Conservation (phyloP, 2,113 vertebrate species). For the Notarius quadriscutis region DNA sequence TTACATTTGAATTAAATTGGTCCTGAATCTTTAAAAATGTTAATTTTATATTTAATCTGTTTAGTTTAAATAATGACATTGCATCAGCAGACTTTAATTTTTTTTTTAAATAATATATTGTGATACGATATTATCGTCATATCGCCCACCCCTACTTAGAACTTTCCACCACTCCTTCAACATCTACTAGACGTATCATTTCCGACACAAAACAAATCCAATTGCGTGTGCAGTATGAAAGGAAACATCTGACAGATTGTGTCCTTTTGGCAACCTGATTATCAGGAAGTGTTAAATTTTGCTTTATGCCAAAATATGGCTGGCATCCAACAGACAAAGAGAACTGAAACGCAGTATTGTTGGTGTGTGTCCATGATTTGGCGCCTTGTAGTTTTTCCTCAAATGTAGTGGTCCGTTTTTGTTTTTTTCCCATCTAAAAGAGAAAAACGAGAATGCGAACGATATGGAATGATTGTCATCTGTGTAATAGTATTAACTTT, state of each 20-base stretch:
- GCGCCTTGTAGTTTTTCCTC: constrained; percentile 23
- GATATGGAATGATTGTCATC: constrained; percentile 15
- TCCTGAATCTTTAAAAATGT: neutral
- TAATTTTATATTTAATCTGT: neutral
- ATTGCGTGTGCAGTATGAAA: constrained; percentile 16
- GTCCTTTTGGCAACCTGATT: constrained; percentile 27
- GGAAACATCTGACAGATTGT: neutral
- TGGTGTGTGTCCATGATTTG: constrained; percentile 36
- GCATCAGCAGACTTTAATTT: neutral
- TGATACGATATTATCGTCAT: neutral
- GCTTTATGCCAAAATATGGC: constrained; percentile 65
- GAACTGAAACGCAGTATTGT: constrained; percentile 3
- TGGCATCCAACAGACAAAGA: constrained; percentile 51
- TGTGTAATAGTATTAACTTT: constrained; percentile 43
- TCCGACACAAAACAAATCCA: neutral
- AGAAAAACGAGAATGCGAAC: neutral
- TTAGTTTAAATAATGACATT: neutral
- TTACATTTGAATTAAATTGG: neutral
- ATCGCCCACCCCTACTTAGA: constrained; percentile 4
- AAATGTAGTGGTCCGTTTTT: constrained; percentile 22
- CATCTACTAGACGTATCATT: constrained; percentile 11
- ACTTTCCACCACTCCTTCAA: constrained; percentile 5
- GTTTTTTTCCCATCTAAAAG: neutral
- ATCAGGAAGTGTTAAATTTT: constrained; percentile 60
- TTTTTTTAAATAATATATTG: neutral